phyloP scores from a whole-genome alignment of 2,113 vertebrate species.

The Glareola pratincola region DNA sequence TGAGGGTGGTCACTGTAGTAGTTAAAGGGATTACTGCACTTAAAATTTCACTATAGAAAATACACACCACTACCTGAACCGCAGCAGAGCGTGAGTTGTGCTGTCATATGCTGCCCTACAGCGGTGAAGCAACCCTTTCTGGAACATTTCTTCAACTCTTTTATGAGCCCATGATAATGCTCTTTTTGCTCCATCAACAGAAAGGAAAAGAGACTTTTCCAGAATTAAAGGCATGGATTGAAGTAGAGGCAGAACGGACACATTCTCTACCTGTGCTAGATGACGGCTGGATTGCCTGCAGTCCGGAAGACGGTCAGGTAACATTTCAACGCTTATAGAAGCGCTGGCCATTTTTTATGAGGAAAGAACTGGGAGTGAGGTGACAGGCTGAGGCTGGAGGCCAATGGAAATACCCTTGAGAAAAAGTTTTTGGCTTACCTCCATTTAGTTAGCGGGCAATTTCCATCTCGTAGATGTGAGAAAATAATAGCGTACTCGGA shows the following conservation, averaged over 20 bases:
- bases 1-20: background rate
- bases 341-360: background rate
- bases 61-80: background rate
- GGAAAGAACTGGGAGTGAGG: background rate
- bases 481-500: background rate
- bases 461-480: background rate
- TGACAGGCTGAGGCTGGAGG: background rate
- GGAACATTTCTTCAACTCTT: background rate
- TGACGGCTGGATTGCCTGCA: background rate
- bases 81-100: background rate
- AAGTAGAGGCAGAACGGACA: background rate
- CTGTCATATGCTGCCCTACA: background rate
- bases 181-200: background rate
- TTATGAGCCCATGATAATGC: background rate
- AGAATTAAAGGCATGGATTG: background rate
- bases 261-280: background rate
- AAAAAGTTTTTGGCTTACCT: background rate
- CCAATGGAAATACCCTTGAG: slow-evolving; percentile 34
- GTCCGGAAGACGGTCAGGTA: background rate
- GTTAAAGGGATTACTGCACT: background rate
- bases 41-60: background rate
- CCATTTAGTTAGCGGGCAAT: background rate
- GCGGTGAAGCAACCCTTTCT: background rate
- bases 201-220: background rate
- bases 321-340: background rate